Evolutionary conservation across 2,888 invertebrate species (phyloP).

Genomic region (Apodemia mormo): DNA sequence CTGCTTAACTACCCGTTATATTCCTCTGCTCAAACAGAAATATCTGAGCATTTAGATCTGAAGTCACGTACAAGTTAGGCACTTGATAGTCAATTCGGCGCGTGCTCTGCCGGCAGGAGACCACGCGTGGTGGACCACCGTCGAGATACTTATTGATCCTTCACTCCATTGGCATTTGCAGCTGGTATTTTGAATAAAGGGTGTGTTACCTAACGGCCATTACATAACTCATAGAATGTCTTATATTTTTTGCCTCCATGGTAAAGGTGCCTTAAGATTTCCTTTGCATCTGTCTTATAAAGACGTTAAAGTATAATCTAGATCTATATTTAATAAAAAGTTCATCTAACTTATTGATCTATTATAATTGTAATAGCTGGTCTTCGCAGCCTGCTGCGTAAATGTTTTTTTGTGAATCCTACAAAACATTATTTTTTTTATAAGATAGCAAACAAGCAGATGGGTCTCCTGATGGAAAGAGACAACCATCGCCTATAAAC

Average conservation of each 20-base stretch:
- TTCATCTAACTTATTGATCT: not conserved
- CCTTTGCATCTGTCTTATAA: constrained; percentile 1
- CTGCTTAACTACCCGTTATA: not conserved
- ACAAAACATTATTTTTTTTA: too few species aligned
- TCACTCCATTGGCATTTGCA: constrained; percentile 5
- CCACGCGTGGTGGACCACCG: constrained; percentile 3
- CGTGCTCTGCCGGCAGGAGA: constrained; percentile 11
- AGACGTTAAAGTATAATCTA: constrained; percentile 8
- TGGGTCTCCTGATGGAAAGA: too few species aligned
- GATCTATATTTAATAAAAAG: constrained; percentile 7
- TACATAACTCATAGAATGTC: constrained; percentile 5
- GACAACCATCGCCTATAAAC: too few species aligned
- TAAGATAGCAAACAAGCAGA: too few species aligned
- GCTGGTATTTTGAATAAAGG: constrained; percentile 11
- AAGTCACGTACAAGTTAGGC: not conserved
- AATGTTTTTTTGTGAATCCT: not conserved
- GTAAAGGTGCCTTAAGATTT: not conserved
- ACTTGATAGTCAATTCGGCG: not conserved
- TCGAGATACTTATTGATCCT: constrained; percentile 2
- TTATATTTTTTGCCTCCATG: not conserved
- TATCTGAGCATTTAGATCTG: not conserved
- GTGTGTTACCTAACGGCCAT: constrained; percentile 2
- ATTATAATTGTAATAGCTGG: not conserved
- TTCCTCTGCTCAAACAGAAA: not conserved
- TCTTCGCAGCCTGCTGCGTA: not conserved